These are phyloP conservation scores for Probaryconus sp. DNA, from an alignment of 1,140 invertebrate genomes.

Conservation along the genomic window DNA sequence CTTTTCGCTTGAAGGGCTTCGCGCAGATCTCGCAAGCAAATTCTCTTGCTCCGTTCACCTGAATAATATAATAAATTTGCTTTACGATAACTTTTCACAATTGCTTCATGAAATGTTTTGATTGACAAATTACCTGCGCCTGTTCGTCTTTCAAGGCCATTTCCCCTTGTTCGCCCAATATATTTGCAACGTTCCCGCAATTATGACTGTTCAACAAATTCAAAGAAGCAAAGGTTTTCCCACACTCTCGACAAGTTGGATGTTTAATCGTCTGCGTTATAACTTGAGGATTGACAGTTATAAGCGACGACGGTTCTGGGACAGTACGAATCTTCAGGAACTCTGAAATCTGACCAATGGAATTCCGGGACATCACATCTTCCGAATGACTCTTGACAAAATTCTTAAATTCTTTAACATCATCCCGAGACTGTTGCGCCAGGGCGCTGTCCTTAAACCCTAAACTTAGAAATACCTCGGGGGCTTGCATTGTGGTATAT, in stretches of 20 bases:
- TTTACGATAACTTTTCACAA: not conserved
- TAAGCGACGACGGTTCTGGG: slow-evolving; percentile 69
- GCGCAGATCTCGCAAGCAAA: slow-evolving; percentile 80
- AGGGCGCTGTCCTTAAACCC: slow-evolving; percentile 72
- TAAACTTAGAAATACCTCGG: slow-evolving; percentile 75
- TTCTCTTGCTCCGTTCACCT: slow-evolving; percentile 63
- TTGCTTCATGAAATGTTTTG: too few relatives aligned
- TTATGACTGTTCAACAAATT: slow-evolving; percentile 70
- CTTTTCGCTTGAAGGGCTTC: slow-evolving; percentile 81
- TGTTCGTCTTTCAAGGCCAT: slow-evolving; percentile 64
- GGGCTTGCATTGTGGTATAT: slow-evolving; percentile 73
- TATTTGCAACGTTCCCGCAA: slow-evolving; percentile 62
- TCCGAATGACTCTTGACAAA: slow-evolving; percentile 67
- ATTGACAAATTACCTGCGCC: slow-evolving; percentile 40
- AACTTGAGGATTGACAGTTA: slow-evolving; percentile 74
- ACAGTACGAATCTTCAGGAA: slow-evolving; percentile 73
- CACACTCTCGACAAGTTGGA: slow-evolving; percentile 75
- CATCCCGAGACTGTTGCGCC: slow-evolving; percentile 66
- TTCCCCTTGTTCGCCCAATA: slow-evolving; percentile 68
- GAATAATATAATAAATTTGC: slow-evolving; percentile 3
- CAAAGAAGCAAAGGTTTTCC: slow-evolving; percentile 68
- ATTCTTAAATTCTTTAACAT: slow-evolving; percentile 72
- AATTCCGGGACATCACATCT: slow-evolving; percentile 69
- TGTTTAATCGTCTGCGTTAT: slow-evolving; percentile 69
- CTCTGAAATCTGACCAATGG: slow-evolving; percentile 75